These are phyloP conservation scores for Gymnothorax javanicus DNA, from an alignment of 2,797 vertebrate species.

Conservation along the genomic window DNA sequence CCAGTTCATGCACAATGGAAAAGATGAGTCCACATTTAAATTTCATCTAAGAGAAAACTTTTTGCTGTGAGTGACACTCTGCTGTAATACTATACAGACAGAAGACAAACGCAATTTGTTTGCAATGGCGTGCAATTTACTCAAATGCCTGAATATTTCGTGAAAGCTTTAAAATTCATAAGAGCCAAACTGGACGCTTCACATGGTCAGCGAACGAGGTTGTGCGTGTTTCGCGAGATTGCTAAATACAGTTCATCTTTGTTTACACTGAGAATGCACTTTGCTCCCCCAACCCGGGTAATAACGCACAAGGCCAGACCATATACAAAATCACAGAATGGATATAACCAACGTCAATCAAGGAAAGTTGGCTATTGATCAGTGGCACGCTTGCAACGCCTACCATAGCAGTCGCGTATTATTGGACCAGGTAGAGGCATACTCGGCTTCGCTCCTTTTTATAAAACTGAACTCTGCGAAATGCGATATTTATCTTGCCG, in stretches of 20 bases:
- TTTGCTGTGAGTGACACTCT: background rate
- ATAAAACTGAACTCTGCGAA: conserved; percentile 48
- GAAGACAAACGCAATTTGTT: background rate
- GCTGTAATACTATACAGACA: background rate
- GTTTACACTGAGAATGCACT: conserved; percentile 26
- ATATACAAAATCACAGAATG: conserved; percentile 22
- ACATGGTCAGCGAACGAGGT: background rate
- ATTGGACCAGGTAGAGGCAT: conserved; percentile 46
- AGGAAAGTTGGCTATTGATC: conserved; percentile 19
- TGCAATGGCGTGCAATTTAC: background rate
- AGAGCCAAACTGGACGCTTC: background rate
- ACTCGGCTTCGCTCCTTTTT: conserved; percentile 48
- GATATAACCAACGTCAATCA: conserved; percentile 24
- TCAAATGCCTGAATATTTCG: background rate
- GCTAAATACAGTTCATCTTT: background rate
- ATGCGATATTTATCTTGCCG: conserved; percentile 46
- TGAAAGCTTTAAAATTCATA: background rate
- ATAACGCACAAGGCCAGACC: background rate
- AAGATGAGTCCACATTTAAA: too few relatives aligned
- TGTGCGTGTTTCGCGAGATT: background rate
- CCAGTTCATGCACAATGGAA: too few relatives aligned
- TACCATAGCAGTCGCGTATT: background rate
- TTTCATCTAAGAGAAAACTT: too few relatives aligned
- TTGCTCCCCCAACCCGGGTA: background rate
- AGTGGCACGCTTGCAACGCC: conserved; percentile 29